A percentile compares a stretch with the other conserved stretches of the same genome.
These are phyloP conservation scores for Ruditapes philippinarum DNA, from an alignment of 1,140 invertebrate species.

Conservation along the genomic window DNA sequence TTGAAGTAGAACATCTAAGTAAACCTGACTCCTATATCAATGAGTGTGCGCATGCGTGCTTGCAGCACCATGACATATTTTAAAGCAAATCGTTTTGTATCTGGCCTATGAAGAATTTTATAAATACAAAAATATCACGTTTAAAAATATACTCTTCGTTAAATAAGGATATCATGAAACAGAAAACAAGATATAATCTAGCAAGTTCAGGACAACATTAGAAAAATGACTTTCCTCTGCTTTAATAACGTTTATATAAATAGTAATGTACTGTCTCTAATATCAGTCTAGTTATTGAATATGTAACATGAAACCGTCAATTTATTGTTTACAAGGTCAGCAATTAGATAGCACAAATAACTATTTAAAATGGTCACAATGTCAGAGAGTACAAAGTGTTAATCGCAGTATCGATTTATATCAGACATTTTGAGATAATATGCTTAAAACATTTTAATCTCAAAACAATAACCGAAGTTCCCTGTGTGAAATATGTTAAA, in stretches of 20 bases:
- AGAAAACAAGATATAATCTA: no score
- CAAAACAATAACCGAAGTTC: neutral
- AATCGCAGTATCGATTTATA: neutral
- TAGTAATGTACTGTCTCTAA: neutral
- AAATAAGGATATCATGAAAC: no score
- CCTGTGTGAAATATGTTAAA: conserved; percentile 1
- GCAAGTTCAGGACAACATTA: no score
- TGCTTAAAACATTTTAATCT: neutral
- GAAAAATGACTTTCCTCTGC: no score
- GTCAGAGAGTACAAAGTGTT: neutral
- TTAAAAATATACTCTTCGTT: no score
- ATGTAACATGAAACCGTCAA: neutral
- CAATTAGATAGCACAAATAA: neutral
- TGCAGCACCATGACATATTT: no score
- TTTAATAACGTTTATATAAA: neutral
- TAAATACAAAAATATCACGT: no score
- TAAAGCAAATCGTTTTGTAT: no score
- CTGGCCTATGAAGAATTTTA: no score
- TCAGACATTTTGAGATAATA: neutral
- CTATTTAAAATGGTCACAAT: neutral
- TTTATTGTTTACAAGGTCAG: neutral
- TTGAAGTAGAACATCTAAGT: no score
- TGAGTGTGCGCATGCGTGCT: no score
- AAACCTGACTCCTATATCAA: no score
- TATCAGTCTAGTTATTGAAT: neutral